Conservation (phyloP, 2,113 vertebrate species). For the Aviceda subcristata region DNA sequence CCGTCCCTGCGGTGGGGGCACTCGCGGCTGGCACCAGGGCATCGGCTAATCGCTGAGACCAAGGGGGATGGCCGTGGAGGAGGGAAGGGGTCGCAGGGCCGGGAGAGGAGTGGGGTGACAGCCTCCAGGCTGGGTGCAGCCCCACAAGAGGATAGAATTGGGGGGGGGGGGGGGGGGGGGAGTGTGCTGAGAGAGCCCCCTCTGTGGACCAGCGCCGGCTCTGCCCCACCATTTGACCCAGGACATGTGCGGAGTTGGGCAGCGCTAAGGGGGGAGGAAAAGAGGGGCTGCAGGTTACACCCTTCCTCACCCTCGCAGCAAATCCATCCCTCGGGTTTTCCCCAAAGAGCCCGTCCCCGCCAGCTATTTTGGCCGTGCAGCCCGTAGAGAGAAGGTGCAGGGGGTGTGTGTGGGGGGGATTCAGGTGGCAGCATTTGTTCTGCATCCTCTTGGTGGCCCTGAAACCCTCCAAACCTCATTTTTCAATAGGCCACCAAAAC, state of each 20-base stretch:
- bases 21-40: neutral
- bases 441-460: neutral
- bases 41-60: neutral
- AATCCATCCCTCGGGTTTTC: neutral
- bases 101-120: neutral
- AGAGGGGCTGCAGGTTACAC: neutral
- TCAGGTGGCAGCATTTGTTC: slow-evolving; percentile 27
- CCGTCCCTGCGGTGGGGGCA: neutral
- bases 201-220: neutral
- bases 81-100: neutral
- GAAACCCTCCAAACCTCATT: slow-evolving; percentile 39
- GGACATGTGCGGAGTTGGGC: neutral
- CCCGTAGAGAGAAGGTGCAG: neutral
- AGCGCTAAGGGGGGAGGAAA: neutral
- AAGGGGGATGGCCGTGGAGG: neutral
- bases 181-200: rapidly evolving
- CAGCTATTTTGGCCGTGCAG: neutral
- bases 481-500: slow-evolving; percentile 62
- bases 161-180: no score
- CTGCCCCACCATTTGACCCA: rapidly evolving
- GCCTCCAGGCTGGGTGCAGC: neutral
- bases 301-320: neutral
- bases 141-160: neutral
- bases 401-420: neutral
- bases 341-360: neutral